These are phyloP conservation scores for Cavia aperea DNA, from an alignment of 2,113 vertebrate genomes.

Conservation along the genomic window DNA sequence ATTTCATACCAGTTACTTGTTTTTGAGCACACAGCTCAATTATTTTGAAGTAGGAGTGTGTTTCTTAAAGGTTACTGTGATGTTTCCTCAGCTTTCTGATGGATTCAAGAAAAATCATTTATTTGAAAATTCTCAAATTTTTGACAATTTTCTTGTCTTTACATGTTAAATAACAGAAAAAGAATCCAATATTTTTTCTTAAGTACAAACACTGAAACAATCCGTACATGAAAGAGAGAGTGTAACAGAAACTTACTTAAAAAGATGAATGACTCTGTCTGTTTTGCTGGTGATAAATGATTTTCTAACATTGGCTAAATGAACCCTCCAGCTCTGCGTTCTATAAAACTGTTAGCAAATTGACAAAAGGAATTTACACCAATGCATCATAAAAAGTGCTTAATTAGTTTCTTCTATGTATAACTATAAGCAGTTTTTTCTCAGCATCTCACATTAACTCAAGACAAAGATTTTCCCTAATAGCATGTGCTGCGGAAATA, in stretches of 20 bases:
- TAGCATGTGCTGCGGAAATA: constrained; percentile 35
- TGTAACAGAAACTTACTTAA: not conserved
- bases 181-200: not conserved
- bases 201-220: not conserved
- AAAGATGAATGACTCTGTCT: not conserved
- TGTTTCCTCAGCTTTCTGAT: not conserved
- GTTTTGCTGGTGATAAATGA: not conserved
- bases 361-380: not conserved
- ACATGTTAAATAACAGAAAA: not conserved
- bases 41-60: not conserved
- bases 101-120: not conserved
- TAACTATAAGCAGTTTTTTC: constrained; percentile 8
- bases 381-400: constrained; percentile 43
- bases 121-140: not conserved
- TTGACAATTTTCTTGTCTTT: not conserved
- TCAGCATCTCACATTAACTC: not conserved
- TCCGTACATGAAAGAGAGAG: not conserved
- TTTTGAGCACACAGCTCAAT: not conserved
- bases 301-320: not conserved
- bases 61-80: not conserved
- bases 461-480: constrained; percentile 27
- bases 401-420: constrained; percentile 40
- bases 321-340: not conserved
- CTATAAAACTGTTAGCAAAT: not conserved
- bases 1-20: not conserved